Percentiles rank a stretch among this genome's conserved stretches.
Evolutionary conservation across 2,888 invertebrate species (phyloP).

Genomic region (Mystacides longicornis): DNA sequence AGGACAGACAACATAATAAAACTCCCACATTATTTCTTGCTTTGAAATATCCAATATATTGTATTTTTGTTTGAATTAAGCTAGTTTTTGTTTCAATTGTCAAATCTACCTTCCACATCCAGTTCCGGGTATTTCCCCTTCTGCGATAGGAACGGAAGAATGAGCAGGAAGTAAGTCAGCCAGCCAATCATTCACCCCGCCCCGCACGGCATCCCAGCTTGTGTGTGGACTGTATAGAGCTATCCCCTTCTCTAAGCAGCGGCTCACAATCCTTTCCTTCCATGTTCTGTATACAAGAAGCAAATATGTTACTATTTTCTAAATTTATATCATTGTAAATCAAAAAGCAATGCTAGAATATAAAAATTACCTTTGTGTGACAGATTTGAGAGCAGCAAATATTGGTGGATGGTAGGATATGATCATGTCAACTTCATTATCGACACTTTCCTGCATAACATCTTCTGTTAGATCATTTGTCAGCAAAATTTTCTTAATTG

Average conservation of each 20-base stretch:
- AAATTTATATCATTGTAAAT: background rate
- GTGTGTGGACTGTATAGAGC: constrained; percentile 93
- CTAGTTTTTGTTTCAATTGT: background rate
- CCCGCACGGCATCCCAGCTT: constrained; percentile 72
- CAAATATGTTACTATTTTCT: background rate
- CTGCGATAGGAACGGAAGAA: constrained; percentile 37
- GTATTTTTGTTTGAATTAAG: too few relatives aligned
- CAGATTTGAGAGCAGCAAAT: constrained; percentile 73
- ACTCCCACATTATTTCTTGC: too few relatives aligned
- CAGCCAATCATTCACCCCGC: constrained; percentile 94
- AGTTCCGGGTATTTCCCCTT: constrained; percentile 37
- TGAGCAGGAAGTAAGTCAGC: constrained; percentile 54
- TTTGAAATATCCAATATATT: too few relatives aligned
- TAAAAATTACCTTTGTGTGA: constrained; percentile 63
- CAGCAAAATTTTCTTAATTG: constrained; percentile 61
- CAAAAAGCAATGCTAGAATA: background rate
- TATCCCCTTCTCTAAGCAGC: constrained; percentile 76
- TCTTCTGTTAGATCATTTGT: constrained; percentile 90
- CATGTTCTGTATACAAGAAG: constrained; percentile 44
- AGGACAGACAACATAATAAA: too few relatives aligned
- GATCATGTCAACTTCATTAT: constrained; percentile 64
- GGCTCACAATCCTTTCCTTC: constrained; percentile 74
- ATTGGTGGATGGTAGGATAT: constrained; percentile 96
- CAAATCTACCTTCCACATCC: constrained; percentile 46
- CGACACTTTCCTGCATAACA: constrained; percentile 75